Evolutionary conservation across 1,140 invertebrate genomes (phyloP), one percentile per base, ranked within the genome.

Genomic region (Trichonephila clavipes): DNA sequence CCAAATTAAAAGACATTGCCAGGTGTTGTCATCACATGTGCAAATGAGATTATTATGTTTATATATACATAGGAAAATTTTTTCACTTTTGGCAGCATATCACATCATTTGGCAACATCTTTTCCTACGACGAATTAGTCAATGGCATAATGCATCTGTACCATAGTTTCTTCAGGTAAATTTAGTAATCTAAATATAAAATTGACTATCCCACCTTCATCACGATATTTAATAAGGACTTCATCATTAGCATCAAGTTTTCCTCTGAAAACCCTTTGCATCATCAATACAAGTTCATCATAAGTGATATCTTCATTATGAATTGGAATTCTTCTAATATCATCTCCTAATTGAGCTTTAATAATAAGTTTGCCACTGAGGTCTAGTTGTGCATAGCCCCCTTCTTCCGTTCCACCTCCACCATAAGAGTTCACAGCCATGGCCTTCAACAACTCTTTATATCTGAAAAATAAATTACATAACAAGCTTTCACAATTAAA

Each of bases 301-400:
- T 97, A 97, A 4, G 97, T 98, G 90, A 98, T 97, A 66, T 97
- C 97, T 95, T 97, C 97, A 96, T 98, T 98, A 95, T 97, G 97
- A 87, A 98, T 97, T 4, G 97, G 97, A 94, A 97, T 97, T 89
- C 97, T 96, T 18, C 97, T 96, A 86, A 98, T 97, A 95, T 97
- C 97, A 95, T 97, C 97, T 21, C 97, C 97, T 72, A 98, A 96
- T 95, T 97, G 96, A 64, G 97, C 97, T 95, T 96, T 97, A 83
- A 97, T 97, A 61, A 97, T 96, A 28, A 97, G 95, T 93, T 96
- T 97, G 5, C 96, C 96, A 94, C 95, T 96, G 72, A 97, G 94
- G 94, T 97, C 96, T 64, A 96, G 95, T 44, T 95, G 95, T 18
- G 94, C 61, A 83, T 92, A 94, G 21, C 89, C 94, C 40, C 85